Evolutionary conservation across 2,113 vertebrate genomes (phyloP).

Genomic region (Procavia capensis): DNA sequence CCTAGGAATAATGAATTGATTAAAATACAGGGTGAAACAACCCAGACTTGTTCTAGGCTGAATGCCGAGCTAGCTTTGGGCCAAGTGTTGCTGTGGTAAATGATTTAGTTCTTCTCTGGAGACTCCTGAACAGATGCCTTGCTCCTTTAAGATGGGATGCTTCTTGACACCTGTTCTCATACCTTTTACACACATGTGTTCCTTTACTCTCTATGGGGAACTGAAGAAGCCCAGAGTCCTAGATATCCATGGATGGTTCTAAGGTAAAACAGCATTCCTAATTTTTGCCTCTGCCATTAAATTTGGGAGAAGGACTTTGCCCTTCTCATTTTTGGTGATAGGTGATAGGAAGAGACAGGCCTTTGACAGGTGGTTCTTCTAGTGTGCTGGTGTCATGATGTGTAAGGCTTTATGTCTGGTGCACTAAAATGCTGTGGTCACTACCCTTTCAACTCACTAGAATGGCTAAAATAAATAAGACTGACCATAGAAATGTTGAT

Average conservation of each 20-base stretch:
- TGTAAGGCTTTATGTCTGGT: background rate
- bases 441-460: background rate
- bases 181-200: too few relatives aligned
- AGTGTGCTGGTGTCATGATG: background rate
- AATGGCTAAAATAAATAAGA: background rate
- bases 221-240: background rate
- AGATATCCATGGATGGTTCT: background rate
- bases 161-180: background rate
- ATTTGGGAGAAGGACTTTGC: background rate
- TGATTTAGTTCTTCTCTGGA: background rate
- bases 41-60: background rate
- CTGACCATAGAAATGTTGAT: background rate
- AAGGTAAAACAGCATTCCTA: background rate
- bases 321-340: background rate
- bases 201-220: background rate
- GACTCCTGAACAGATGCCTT: background rate
- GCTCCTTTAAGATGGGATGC: background rate
- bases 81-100: background rate
- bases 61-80: slow-evolving; percentile 13
- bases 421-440: background rate
- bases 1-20: background rate
- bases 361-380: background rate
- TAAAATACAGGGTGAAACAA: background rate
- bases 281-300: background rate
- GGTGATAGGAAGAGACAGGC: background rate